Conservation (phyloP, 2,888 invertebrate species). For the Morinoia aosen region DNA sequence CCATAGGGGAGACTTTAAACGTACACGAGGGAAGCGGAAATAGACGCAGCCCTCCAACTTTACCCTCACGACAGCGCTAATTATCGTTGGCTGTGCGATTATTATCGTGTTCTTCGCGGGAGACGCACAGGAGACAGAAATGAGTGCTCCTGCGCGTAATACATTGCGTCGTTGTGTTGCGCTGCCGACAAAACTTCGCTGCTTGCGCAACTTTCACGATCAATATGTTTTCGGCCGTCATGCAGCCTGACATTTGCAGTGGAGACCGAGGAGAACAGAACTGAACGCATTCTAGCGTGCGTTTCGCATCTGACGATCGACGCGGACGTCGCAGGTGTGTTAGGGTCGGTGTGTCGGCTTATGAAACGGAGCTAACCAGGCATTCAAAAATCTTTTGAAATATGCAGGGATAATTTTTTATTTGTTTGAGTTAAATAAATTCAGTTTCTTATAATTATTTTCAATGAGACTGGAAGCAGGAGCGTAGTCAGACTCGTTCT, state of each 20-base stretch:
- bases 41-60: conserved; percentile 3
- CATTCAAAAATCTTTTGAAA: no score
- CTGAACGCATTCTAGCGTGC: background rate
- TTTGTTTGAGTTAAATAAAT: no score
- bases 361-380: no score
- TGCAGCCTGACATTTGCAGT: background rate
- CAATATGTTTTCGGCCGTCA: background rate
- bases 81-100: background rate
- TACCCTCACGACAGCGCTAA: background rate
- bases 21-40: background rate
- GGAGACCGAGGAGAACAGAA: background rate
- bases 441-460: no score
- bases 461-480: no score
- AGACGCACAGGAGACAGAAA: background rate
- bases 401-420: no score
- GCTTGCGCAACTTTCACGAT: background rate
- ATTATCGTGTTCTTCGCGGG: background rate
- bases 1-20: background rate
- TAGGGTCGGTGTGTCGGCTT: no score
- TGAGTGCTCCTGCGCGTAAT: background rate
- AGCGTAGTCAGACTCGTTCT: no score
- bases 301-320: background rate
- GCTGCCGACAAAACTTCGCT: background rate
- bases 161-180: background rate
- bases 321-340: no score